Conservation (phyloP, 2,113 vertebrate species). For the Merops nubicus region DNA sequence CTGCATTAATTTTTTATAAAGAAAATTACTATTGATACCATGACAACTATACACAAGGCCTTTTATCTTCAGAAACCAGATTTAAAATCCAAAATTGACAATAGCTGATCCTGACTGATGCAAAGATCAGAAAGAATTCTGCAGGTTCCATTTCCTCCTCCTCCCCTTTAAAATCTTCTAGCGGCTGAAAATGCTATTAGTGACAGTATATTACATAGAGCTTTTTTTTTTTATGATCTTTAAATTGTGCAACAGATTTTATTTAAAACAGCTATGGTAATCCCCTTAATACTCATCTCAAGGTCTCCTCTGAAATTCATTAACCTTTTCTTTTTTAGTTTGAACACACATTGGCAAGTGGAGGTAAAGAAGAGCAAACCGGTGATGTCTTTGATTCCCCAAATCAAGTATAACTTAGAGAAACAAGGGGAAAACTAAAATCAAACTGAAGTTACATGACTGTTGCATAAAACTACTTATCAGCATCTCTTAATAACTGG, state of each 20-base stretch:
- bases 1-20: background rate
- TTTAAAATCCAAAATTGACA: background rate
- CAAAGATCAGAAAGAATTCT: background rate
- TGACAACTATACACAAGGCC: background rate
- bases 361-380: background rate
- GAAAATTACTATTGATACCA: background rate
- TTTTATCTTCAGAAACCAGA: background rate
- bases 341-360: accelerated
- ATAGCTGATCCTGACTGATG: background rate
- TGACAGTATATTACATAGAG: background rate
- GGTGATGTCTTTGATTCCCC: background rate
- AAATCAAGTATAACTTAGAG: background rate
- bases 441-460: accelerated
- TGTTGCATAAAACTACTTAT: background rate
- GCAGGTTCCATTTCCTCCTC: background rate
- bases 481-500: background rate
- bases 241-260: background rate
- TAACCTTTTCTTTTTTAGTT: background rate
- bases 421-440: background rate
- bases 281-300: background rate
- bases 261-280: background rate
- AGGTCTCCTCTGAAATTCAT: background rate
- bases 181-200: background rate
- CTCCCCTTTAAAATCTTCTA: background rate
- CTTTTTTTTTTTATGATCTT: background rate